phyloP scores from a whole-genome alignment of 2,888 invertebrate species.

The Thereva unica region DNA sequence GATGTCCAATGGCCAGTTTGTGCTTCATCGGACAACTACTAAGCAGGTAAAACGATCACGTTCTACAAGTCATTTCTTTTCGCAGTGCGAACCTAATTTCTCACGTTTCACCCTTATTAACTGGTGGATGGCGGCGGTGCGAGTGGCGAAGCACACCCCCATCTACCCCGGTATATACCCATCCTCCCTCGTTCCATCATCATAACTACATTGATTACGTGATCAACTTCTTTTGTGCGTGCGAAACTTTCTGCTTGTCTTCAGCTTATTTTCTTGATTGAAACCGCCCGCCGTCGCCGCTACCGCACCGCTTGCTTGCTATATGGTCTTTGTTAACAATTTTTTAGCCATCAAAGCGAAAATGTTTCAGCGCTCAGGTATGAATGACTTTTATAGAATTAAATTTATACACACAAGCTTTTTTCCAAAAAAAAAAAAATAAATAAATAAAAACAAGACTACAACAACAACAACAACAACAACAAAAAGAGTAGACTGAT shows the following conservation, averaged over 20 bases:
- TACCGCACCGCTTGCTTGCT: neutral
- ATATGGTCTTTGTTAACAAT: conserved; percentile 26
- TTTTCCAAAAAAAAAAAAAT: too few relatives aligned
- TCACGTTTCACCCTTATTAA: conserved; percentile 33
- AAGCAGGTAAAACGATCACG: conserved; percentile 34
- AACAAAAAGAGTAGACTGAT: too few relatives aligned
- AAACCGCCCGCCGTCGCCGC: conserved; percentile 9
- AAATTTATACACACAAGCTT: neutral
- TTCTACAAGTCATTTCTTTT: conserved; percentile 30
- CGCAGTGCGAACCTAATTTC: conserved; percentile 29
- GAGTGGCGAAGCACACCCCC: too few relatives aligned
- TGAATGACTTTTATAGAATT: conserved; percentile 2
- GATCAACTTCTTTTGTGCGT: conserved; percentile 33
- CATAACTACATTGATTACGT: conserved; percentile 37
- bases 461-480: too few relatives aligned
- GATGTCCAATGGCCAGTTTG: neutral
- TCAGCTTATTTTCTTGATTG: conserved; percentile 16
- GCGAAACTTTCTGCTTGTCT: conserved; percentile 30
- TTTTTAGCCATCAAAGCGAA: conserved; percentile 10
- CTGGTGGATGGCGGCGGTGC: conserved; percentile 12
- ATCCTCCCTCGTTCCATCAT: conserved; percentile 10
- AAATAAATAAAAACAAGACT: too few relatives aligned
- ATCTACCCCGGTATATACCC: too few relatives aligned
- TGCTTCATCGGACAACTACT: neutral
- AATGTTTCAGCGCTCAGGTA: neutral